A percentile compares a stretch with the other conserved stretches of the same genome.
These are phyloP conservation scores for Tiliqua scincoides DNA, from an alignment of 2,113 vertebrate genomes.

Conservation along the genomic window DNA sequence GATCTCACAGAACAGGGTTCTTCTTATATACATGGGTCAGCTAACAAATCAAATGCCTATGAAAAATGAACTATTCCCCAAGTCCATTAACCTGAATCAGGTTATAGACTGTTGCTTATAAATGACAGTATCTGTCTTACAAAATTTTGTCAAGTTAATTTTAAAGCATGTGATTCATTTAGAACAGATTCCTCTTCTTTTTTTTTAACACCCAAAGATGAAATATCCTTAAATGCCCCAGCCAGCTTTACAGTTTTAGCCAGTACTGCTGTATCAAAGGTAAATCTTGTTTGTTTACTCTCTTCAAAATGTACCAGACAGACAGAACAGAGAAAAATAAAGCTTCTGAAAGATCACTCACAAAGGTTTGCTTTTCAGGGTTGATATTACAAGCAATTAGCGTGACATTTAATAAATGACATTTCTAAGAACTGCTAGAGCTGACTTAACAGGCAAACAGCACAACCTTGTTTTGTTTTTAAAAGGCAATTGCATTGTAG, in stretches of 20 bases:
- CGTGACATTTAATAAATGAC: constrained; percentile 67
- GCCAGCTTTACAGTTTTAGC: constrained; percentile 31
- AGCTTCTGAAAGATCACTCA: constrained; percentile 53
- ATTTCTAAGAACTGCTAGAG: constrained; percentile 62
- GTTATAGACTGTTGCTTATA: neutral
- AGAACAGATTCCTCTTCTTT: constrained; percentile 12
- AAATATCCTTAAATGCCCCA: constrained; percentile 37
- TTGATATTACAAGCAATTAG: constrained; percentile 68
- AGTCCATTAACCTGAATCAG: neutral
- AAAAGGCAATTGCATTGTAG: constrained; percentile 53
- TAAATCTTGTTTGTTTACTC: constrained; percentile 52
- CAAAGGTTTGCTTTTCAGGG: constrained; percentile 60
- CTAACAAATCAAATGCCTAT: neutral
- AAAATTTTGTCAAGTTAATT: neutral
- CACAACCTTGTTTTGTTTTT: constrained; percentile 51
- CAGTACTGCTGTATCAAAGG: constrained; percentile 25
- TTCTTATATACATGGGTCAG: neutral
- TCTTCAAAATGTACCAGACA: constrained; percentile 56
- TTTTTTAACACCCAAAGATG: constrained; percentile 24
- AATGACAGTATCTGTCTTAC: neutral
- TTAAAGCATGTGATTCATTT: constrained; percentile 4
- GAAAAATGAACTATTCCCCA: neutral
- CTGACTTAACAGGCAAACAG: constrained; percentile 49
- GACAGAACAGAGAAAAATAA: constrained; percentile 46
- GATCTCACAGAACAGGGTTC: neutral